Evolutionary conservation across 2,888 invertebrate genomes (phyloP).

Genomic region (Parascotia fuliginaria): DNA sequence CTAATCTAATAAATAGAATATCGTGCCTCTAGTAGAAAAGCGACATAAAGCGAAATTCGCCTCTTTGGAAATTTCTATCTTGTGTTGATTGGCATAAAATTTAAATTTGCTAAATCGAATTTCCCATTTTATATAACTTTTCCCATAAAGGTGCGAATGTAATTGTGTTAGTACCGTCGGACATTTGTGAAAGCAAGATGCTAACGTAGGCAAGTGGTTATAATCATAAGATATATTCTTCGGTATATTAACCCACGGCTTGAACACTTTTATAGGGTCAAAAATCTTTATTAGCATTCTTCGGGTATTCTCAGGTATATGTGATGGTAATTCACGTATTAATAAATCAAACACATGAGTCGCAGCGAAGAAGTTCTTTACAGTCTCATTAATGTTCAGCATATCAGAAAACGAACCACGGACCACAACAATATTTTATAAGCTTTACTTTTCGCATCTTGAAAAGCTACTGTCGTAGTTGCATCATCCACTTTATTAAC

Average conservation of each 20-base stretch:
- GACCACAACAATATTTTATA: constrained; percentile 57
- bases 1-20: too few species aligned
- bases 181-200: constrained; percentile 71
- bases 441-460: constrained; percentile 6
- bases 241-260: constrained; percentile 61
- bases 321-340: constrained; percentile 47
- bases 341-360: constrained; percentile 69
- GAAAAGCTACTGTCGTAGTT: neutral
- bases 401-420: constrained; percentile 53
- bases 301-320: constrained; percentile 52
- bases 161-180: constrained; percentile 55
- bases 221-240: constrained; percentile 55
- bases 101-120: too few species aligned
- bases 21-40: too few species aligned
- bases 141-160: too few species aligned
- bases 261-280: constrained; percentile 62
- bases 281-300: constrained; percentile 53
- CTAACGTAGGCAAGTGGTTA: constrained; percentile 58
- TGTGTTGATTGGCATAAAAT: too few species aligned
- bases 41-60: too few species aligned
- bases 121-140: too few species aligned
- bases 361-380: constrained; percentile 68
- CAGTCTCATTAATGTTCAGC: constrained; percentile 60
- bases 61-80: too few species aligned
- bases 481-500: neutral